Base-by-base conservation (phyloP, 2,113 vertebrate genomes). In the Ammodytes marinus region DNA sequence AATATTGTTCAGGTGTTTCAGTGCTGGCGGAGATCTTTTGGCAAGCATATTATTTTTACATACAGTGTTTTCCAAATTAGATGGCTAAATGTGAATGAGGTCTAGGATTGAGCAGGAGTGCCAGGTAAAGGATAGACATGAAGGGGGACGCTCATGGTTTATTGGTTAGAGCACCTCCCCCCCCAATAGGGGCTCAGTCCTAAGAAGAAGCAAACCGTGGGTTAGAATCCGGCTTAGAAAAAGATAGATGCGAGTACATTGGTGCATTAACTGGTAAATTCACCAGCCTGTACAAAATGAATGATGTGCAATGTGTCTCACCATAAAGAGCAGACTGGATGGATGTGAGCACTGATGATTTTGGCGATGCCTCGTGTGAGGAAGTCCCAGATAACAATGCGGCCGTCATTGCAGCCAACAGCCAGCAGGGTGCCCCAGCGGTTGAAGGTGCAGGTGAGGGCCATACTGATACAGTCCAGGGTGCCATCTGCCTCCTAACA, bases 371-470 rank as follows among this genome's bases (percentile, higher is more conserved):
- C 98, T 59, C 98, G 94, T 0, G 98, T 99, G 45, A 99, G 95
- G 88, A 99, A 99, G 84, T 99, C 98, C 98, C 98, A 99, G 92
- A 99, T 99, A 86, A 99, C 98, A 49, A 99, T 99, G 15, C 98
- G 96, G 1, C 98, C 98, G 14, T 99, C 98, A 8, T 99, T 99
- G 92, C 98, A 99, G 83, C 98, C 98, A 60, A 99, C 98, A 0
- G 98, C 98, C 12, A 99, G 96, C 87, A 99, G 93, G 0, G 98
- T 99, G 9, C 98, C 98, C 98, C 98, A 99, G 61, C 98, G 97
- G 89, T 99, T 99, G 89, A 99, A 99, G 89, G 98, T 99, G 89
- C 98, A 99, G n/a, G 98, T 99, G 80, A 99, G 96, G 61, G 98
- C 98, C 98, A 99, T 99, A 89, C 97, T 99, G 94, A 99, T 99